A percentile compares a stretch with the other conserved stretches of the same genome.
Conservation (phyloP, 23 tunicate genomes). For the Trididemnum nubilum region DNA sequence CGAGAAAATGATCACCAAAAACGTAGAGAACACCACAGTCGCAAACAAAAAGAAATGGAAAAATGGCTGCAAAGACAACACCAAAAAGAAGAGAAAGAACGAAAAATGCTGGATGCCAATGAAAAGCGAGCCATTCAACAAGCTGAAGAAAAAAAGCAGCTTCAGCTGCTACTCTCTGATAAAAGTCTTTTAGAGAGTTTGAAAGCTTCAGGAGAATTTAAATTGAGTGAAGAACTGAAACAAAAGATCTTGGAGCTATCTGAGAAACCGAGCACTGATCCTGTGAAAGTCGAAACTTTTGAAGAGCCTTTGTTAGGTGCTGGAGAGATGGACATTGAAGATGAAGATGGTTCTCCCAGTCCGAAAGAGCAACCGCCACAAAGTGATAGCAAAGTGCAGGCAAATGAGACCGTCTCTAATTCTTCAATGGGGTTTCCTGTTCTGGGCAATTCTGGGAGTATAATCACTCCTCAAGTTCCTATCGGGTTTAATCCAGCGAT, state of each 20-base stretch:
- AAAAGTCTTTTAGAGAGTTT: constrained; percentile 5
- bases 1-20: constrained; percentile 36
- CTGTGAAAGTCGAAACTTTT: neutral
- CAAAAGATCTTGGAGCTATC: constrained; percentile 11
- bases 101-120: constrained; percentile 28
- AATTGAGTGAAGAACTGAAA: constrained; percentile 19
- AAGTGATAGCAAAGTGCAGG: neutral
- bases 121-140: constrained; percentile 34
- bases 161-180: neutral
- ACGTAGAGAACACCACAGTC: constrained; percentile 35
- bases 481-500: constrained; percentile 22
- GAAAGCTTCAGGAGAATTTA: constrained; percentile 4
- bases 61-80: constrained; percentile 70
- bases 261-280: constrained; percentile 12
- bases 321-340: constrained; percentile 79
- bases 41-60: constrained; percentile 76
- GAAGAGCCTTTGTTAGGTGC: constrained; percentile 45
- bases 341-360: too few relatives aligned
- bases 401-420: neutral
- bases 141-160: constrained; percentile 34
- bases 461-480: constrained; percentile 26
- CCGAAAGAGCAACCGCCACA: neutral
- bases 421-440: neutral
- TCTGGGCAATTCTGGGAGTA: constrained; percentile 29
- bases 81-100: constrained; percentile 54